A percentile compares a stretch with the other conserved stretches of the same genome.
Evolutionary conservation across 2,888 invertebrate genomes (phyloP).

Genomic region (Seira sanloemensis): DNA sequence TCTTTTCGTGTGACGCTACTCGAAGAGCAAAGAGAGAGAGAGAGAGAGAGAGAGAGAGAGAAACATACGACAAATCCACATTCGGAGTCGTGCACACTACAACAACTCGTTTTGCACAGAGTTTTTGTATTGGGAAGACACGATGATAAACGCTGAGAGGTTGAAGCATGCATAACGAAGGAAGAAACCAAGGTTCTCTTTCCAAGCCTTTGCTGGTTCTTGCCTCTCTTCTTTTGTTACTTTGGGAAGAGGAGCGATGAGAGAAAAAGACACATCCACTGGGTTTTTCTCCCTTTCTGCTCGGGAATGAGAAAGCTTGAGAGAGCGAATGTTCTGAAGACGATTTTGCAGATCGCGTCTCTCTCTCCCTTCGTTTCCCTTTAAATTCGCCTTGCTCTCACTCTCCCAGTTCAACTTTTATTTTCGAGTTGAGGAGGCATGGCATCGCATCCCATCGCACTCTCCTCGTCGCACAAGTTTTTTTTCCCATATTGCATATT

Average conservation of each 20-base stretch:
- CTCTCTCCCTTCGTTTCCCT: background rate
- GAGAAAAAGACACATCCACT: conserved; percentile 1
- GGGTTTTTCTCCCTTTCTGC: conserved; percentile 9
- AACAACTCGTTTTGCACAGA: background rate
- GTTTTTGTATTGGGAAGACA: conserved; percentile 9
- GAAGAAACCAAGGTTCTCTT: conserved; percentile 15
- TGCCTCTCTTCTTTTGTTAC: conserved; percentile 4
- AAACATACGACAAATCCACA: conserved; percentile 1
- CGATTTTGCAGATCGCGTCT: conserved; percentile 2
- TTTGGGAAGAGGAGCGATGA: conserved; percentile 1
- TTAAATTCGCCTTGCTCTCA: background rate
- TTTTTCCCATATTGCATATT: conserved; percentile 13
- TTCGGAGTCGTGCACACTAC: background rate
- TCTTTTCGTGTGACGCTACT: conserved; percentile 12
- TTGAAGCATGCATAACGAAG: conserved; percentile 14
- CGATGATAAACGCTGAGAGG: background rate
- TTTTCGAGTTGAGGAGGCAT: background rate
- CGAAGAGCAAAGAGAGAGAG: background rate
- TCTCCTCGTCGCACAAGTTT: background rate
- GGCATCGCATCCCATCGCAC: background rate
- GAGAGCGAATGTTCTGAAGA: conserved; percentile 18
- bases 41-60: background rate
- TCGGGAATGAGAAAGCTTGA: conserved; percentile 20
- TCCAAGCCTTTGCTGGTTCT: background rate
- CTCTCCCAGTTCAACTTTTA: conserved; percentile 9